Evolutionary conservation across 2,113 vertebrate genomes (phyloP), one percentile per base, ranked within the genome.

Genomic region (Chascanopsetta lugubris): DNA sequence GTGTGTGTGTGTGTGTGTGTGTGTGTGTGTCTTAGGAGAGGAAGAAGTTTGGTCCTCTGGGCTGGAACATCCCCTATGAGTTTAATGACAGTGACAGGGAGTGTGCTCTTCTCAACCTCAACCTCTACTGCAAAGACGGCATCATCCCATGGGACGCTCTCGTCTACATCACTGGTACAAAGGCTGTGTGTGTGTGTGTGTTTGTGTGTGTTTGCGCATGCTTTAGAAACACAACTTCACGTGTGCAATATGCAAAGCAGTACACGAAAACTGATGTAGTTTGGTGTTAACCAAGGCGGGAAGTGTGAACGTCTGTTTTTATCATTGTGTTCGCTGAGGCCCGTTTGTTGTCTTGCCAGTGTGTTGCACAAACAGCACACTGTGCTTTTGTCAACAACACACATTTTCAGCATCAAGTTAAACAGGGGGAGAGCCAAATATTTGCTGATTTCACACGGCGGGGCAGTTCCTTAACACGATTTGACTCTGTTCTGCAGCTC

Each of bases 1-100:
- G 11, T 47, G 11, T 24, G 9, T 29, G 9, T 32, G 25, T 3
- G 4, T 8, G n/a, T 36, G 5, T 54, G 40, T 55, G 45, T 75
- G 4, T 32, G 56, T n/a, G 43, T 69, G 48, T 77, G 55, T 65
- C 13, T 63, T 58, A 94, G 91, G 93, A 96, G 68, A 92, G 93
- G 56, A 94, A 96, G 75, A 95, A 93, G 68, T 95, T 94, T 81
- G 91, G 82, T 3, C 88, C 93, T 50, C 91, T 93, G 73, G 92
- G 94, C 71, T 95, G 94, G 93, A 96, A 93, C 85, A 95, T 94
- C 59, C 89, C 90, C 67, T 94, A 92, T 67, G 93, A 94, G 70
- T 96, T 95, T 81, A 96, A 82, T 8, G 93, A 92, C 72, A 92
- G 92, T 30, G 94, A 94, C 83, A 91, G 95, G 76, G 94, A 95